Percentiles rank a stretch among this genome's conserved stretches.
These are phyloP conservation scores for Euclidia mi DNA, from an alignment of 2,888 invertebrate species.

Conservation along the genomic window DNA sequence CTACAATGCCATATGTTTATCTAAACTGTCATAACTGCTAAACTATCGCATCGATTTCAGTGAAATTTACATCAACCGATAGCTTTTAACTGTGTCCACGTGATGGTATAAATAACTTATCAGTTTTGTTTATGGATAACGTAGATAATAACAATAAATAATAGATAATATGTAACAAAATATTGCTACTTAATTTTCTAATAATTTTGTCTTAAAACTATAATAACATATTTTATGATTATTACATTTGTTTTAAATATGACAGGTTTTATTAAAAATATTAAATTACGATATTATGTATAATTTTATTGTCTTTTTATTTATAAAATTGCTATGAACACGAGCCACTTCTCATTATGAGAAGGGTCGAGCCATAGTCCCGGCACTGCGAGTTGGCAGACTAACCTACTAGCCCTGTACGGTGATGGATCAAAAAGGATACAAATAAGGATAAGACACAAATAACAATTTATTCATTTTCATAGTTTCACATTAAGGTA, in stretches of 20 bases:
- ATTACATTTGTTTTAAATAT: background rate
- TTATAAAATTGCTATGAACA: no score
- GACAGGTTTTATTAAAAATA: background rate
- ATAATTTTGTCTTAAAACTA: background rate
- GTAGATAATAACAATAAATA: background rate
- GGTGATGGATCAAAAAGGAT: no score
- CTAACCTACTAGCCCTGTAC: no score
- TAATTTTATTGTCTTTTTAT: no score
- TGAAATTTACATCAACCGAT: background rate
- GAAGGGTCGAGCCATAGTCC: no score
- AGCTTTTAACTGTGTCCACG: background rate
- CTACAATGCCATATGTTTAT: constrained; percentile 15
- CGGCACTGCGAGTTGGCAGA: no score
- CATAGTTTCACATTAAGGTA: no score
- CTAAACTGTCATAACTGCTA: constrained; percentile 22
- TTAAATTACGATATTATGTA: background rate
- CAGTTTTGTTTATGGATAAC: background rate
- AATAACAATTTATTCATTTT: no score
- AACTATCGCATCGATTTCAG: constrained; percentile 19
- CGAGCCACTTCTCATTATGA: no score
- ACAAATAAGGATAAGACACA: no score
- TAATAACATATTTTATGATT: background rate
- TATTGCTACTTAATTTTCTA: background rate
- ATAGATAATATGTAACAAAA: constrained; percentile 4
- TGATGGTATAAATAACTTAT: fast-evolving